Evolutionary conservation across 1,140 invertebrate genomes (phyloP), one percentile per base, ranked within the genome.

Genomic region (Euura saliciscinereae): DNA sequence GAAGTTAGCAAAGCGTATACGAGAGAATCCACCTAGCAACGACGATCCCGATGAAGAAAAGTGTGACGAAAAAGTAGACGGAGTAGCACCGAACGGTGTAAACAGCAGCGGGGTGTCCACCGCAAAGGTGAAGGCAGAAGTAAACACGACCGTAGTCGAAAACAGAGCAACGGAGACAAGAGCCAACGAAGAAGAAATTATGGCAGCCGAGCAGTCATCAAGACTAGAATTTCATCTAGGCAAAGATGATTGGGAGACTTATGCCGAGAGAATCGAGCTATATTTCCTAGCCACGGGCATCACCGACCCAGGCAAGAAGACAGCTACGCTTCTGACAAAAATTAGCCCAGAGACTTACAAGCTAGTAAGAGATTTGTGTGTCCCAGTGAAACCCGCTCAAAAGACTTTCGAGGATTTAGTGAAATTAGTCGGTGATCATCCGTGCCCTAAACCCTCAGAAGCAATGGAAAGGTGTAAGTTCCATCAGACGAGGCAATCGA

Each of bases 331-430:
- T 45, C 68, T 82, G 42, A 80, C 78, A 11, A 68, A 75, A 8
- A 75, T 81, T 11, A 76, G 78, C n/a, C 46, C 71, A 11, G 75
- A 78, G 8, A 75, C 78, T 3, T 84, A 80, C 71, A 80, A 78
- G 59, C 67, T 83, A n/a, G 65, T 82, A 65, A 74, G 74, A 11
- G 77, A 82, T 45, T 44, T 82, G 46, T 79, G 80, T 71, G 75
- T 77, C 8, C 79, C 80, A 28, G 44, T 65, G 0, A 77, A 79
- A 46, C 82, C 80, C 4, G 78, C 78, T 70, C 67, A 75, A 4
- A 80, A 79, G 66, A 76, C 73, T 2, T 80, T 77, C 66, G 71
- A 13, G 1, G 76, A 79, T 45, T 68, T 82, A 45, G 75, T 80
- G 45, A 74, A 72, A 65, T 45, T 81, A 4, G 72, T 81, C 13